phyloP scores from a whole-genome alignment of 2,888 invertebrate species.

The Phyllotreta striolata region DNA sequence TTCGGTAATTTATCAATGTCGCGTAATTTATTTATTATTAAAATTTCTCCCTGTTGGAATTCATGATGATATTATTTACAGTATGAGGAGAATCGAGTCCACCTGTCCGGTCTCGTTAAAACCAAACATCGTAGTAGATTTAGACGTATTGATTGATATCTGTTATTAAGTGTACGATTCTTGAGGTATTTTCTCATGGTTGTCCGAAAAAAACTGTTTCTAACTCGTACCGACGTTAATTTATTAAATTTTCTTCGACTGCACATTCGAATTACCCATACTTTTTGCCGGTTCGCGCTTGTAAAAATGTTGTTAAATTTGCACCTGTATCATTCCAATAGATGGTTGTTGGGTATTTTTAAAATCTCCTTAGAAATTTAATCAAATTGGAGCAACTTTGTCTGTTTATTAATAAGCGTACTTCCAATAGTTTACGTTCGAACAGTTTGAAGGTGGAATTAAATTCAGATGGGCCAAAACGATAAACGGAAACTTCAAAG shows the following conservation, averaged over 20 bases:
- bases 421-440: too few relatives aligned
- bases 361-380: too few relatives aligned
- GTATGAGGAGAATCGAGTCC: conserved; percentile 18
- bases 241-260: conserved; percentile 31
- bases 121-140: conserved; percentile 18
- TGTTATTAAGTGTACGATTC: conserved; percentile 32
- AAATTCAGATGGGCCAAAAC: too few relatives aligned
- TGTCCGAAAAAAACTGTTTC: conserved; percentile 16
- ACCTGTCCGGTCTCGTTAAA: conserved; percentile 26
- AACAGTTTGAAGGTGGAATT: too few relatives aligned
- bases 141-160: conserved; percentile 34
- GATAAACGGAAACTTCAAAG: too few relatives aligned
- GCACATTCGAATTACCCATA: conserved; percentile 15
- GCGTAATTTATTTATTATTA: conserved; percentile 1
- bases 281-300: too few relatives aligned
- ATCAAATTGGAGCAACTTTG: too few relatives aligned
- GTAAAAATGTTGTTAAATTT: too few relatives aligned
- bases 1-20: background rate
- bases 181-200: conserved; percentile 32
- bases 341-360: too few relatives aligned
- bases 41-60: conserved; percentile 9
- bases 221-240: conserved; percentile 33
- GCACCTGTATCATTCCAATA: too few relatives aligned
- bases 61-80: conserved; percentile 8
- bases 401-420: too few relatives aligned